Base-by-base conservation (phyloP, 2,888 invertebrate species). In the Alviniconcha strummeri region DNA sequence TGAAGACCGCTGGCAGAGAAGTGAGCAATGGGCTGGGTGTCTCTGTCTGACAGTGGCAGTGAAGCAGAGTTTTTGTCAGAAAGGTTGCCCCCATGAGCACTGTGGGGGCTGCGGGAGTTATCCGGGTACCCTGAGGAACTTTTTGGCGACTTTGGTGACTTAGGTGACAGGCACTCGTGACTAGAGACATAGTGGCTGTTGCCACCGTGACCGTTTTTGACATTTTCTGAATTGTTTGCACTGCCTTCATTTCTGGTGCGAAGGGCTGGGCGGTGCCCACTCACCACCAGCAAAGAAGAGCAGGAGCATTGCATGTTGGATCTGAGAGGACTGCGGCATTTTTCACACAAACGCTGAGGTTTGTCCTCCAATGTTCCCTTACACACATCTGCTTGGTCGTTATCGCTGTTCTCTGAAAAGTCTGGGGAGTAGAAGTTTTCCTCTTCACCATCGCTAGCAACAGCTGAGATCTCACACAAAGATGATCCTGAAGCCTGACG, bases 121-220 rank as follows among this genome's bases (percentile, higher is more conserved):
- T 82, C 82, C 7, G 52, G 56, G 19, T 82, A 77, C 67, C 82
- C 82, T 64, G 82, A 75, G 76, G 85, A 85, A 78, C 86, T 86
- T 72, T 86, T 86, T 71, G 86, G 86, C 7, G 86, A 86, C 74
- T 86, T 86, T 36, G 86, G 86, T 17, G 86, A 86, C 80, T 86
- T 86, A 55, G 86, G 86, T 72, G 86, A 86, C 79, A 86, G 86
- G 83, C 86, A 86, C 84, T 86, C 86, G 60, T 86, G 86, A 84
- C 83, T 86, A 81, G 85, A 72, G 36, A 83, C 83, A 80, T 80
- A 86, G n/a, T 82, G 82, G 56, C 75, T n/a, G 15, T 71, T 82
- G 69, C 80, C 83, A 55, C 83, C 83, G 77, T 85, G 54, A 19
- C 85, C 84, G 54, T 82, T 83, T 71, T 86, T 86, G n/a, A 84